Evolutionary conservation across 1,140 invertebrate species (phyloP).

Genomic region (Cydia splendana): DNA sequence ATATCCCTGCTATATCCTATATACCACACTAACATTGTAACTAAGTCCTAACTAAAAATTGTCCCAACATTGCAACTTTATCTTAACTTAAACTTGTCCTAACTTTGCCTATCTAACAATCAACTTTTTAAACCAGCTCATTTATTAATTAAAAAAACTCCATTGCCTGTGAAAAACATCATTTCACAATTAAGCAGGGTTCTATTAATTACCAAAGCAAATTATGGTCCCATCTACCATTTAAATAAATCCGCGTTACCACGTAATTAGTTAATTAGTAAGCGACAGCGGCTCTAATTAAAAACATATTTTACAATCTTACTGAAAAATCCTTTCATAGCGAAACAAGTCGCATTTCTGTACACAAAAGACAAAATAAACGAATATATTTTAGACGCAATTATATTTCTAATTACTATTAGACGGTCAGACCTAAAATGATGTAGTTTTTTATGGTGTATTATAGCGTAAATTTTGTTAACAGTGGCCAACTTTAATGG

Average conservation of each 20-base stretch:
- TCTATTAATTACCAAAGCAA: slow-evolving; percentile 1
- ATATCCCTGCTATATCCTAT: no score
- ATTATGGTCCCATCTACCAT: neutral
- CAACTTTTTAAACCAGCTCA: no score
- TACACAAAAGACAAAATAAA: neutral
- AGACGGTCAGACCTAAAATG: neutral
- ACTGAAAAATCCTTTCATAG: neutral
- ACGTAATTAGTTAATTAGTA: slow-evolving; percentile 19
- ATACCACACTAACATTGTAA: no score
- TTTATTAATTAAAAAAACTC: neutral
- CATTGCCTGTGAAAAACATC: neutral
- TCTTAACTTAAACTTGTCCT: no score
- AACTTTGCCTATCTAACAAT: no score
- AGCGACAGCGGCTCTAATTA: neutral
- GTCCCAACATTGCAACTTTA: no score
- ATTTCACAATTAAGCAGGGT: neutral
- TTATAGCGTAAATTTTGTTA: neutral
- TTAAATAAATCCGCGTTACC: slow-evolving; percentile 10
- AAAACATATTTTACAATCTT: slow-evolving; percentile 9
- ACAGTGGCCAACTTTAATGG: neutral
- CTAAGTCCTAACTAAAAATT: no score
- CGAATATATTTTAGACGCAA: neutral
- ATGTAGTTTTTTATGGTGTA: neutral
- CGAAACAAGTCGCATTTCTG: neutral
- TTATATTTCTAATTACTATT: neutral